Evolutionary conservation across 2,797 vertebrate genomes (phyloP).

Genomic region (Zalophus californianus): DNA sequence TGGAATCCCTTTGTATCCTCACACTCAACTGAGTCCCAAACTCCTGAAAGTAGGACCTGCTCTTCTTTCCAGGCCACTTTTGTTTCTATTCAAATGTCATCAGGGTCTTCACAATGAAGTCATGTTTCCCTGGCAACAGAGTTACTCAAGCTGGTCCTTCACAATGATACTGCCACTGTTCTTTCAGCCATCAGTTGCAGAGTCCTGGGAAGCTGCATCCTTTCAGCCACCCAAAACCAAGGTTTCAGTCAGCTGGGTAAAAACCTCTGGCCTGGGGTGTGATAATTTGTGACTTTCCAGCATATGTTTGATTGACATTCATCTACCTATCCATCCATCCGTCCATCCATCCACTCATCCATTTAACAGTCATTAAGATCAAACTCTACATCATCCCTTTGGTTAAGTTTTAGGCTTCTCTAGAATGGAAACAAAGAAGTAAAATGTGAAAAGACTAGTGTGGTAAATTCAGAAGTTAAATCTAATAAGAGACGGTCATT

Average conservation of each 20-base stretch:
- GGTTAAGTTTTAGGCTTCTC: neutral
- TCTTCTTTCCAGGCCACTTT: rapidly evolving
- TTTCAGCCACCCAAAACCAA: neutral
- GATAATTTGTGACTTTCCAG: neutral
- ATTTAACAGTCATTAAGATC: neutral
- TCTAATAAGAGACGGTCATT: neutral
- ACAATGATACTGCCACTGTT: neutral
- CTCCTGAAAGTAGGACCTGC: neutral
- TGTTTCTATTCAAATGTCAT: neutral
- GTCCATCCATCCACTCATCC: neutral
- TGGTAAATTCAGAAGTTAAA: neutral
- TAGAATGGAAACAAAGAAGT: neutral
- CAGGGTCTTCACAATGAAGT: neutral
- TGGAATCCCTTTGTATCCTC: neutral
- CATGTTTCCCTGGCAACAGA: neutral
- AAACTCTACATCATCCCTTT: neutral
- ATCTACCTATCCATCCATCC: too few species aligned
- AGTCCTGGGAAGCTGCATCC: neutral
- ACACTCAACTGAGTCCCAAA: neutral
- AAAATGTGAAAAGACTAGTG: neutral
- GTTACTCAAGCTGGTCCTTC: neutral
- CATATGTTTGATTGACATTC: neutral
- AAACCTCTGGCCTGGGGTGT: neutral
- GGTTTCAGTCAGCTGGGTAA: neutral
- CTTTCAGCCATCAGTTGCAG: neutral